Evolutionary conservation across 2,797 vertebrate genomes (phyloP).

Genomic region (Cuniculus paca): DNA sequence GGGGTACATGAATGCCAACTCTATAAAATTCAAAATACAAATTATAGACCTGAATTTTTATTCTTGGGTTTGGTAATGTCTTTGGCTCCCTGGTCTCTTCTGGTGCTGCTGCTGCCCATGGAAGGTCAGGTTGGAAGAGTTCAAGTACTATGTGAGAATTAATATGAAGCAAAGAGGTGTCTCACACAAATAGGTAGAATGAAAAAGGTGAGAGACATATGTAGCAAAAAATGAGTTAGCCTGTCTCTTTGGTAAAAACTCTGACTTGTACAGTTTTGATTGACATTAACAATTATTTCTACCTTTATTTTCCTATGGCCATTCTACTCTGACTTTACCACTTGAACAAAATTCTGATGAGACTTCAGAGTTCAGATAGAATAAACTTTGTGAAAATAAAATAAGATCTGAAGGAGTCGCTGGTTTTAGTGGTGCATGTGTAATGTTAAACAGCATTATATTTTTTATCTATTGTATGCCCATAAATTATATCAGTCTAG

Average conservation of each 20-base stretch:
- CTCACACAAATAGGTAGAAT: not conserved
- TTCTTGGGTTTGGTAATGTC: not conserved
- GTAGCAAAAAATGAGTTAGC: not conserved
- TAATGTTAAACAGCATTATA: not conserved
- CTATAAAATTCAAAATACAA: slow-evolving; percentile 52
- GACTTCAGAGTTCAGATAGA: slow-evolving; percentile 32
- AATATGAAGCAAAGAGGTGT: not conserved
- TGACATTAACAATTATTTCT: not conserved
- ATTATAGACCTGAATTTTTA: not conserved
- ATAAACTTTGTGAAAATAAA: slow-evolving; percentile 37
- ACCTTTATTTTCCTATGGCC: not conserved
- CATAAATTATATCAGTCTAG: not conserved
- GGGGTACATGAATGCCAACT: not conserved
- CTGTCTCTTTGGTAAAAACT: not conserved
- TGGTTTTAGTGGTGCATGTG: not conserved
- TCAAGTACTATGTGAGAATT: not conserved
- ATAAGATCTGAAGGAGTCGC: not conserved
- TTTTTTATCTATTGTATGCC: not conserved
- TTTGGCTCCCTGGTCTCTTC: not conserved
- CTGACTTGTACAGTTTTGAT: not conserved
- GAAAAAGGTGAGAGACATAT: not conserved
- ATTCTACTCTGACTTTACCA: not conserved
- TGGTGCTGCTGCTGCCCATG: not conserved
- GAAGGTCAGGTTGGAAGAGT: not conserved
- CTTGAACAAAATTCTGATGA: not conserved